phyloP scores from a whole-genome alignment of 2,113 vertebrate species.

The Pleuronectes platessa region DNA sequence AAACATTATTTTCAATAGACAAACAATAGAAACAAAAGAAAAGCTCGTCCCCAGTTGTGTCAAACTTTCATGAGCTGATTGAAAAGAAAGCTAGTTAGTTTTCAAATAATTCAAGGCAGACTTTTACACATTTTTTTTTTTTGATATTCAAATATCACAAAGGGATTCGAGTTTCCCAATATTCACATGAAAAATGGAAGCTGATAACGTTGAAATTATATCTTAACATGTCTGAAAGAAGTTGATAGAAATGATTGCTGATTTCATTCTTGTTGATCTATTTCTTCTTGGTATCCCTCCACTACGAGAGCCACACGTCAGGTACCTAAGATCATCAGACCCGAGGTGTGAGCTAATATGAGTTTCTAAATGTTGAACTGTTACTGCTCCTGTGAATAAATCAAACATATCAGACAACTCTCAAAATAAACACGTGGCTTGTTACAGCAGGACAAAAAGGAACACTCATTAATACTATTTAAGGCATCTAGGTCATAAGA shows the following conservation, averaged over 20 bases:
- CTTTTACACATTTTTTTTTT: background rate
- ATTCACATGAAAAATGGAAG: background rate
- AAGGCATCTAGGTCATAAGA: slow-evolving; percentile 58
- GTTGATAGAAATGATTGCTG: no score
- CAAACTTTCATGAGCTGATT: background rate
- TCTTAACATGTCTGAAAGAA: no score
- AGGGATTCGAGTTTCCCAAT: background rate
- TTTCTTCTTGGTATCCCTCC: no score
- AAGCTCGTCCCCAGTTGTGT: no score
- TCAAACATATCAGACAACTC: background rate
- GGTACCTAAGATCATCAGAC: background rate
- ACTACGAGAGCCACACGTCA: background rate
- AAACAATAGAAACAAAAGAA: no score
- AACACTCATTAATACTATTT: background rate
- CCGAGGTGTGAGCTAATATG: no score
- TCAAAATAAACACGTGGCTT: background rate
- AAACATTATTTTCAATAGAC: no score
- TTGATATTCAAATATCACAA: background rate
- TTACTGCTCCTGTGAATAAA: no score
- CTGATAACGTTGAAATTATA: background rate
- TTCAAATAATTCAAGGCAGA: background rate
- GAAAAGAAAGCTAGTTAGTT: background rate
- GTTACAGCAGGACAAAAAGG: background rate
- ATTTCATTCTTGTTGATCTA: no score
- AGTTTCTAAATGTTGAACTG: no score